A percentile compares a stretch with the other conserved stretches of the same genome.
These are phyloP conservation scores for Hippasteria phrygiana DNA, from an alignment of 53 echinoderm and acorn worm genomes.

Conservation along the genomic window DNA sequence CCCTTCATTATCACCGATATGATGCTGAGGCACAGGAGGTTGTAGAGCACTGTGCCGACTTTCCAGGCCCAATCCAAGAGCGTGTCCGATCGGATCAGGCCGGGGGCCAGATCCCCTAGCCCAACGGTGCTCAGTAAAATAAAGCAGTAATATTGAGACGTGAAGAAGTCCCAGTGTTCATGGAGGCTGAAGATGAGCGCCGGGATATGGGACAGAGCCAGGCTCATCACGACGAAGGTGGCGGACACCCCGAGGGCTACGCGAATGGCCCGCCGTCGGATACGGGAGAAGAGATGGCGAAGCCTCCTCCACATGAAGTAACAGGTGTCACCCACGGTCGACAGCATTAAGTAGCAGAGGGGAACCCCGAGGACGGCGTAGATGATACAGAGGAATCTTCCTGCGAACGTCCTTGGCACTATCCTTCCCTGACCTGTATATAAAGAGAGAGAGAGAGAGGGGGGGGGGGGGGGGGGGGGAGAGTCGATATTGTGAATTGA, in stretches of 20 bases:
- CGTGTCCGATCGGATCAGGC: too few relatives aligned
- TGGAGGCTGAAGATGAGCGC: slow-evolving; percentile 24
- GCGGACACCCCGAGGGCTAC: slow-evolving; percentile 5
- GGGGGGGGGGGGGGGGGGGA: too few relatives aligned
- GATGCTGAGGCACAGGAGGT: not conserved
- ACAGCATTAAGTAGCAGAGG: slow-evolving; percentile 23
- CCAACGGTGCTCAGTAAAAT: slow-evolving; percentile 63
- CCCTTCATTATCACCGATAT: not conserved
- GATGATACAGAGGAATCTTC: slow-evolving; percentile 21
- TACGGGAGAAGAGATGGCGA: not conserved
- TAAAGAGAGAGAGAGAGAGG: not conserved
- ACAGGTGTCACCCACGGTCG: slow-evolving; percentile 24
- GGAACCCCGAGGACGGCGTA: slow-evolving; percentile 56
- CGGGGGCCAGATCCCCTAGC: not conserved
- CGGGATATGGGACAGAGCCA: slow-evolving; percentile 49
- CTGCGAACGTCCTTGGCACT: slow-evolving; percentile 33
- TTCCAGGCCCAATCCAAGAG: not conserved
- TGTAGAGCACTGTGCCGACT: not conserved
- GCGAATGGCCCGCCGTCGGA: not conserved
- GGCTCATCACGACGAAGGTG: slow-evolving; percentile 1
- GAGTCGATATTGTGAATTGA: too few relatives aligned
- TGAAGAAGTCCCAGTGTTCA: slow-evolving; percentile 48
- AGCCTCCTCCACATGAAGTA: not conserved
- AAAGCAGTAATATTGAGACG: slow-evolving; percentile 62
- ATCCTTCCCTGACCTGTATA: slow-evolving; percentile 37